Evolutionary conservation across 2,888 invertebrate genomes (phyloP).

Genomic region (Andrena chrysosceles): DNA sequence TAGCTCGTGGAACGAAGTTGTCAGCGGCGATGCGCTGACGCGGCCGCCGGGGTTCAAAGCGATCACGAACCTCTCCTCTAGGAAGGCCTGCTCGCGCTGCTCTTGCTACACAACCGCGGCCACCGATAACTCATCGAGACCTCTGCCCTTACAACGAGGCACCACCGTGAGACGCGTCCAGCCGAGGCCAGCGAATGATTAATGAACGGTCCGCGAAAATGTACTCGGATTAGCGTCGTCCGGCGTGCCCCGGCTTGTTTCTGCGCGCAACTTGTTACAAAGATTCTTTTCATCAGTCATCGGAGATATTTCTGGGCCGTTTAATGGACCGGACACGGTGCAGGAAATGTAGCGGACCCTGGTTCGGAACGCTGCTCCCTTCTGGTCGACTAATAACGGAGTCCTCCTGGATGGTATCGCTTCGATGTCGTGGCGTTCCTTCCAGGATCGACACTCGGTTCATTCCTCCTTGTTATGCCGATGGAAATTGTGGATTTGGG

Average conservation of each 20-base stretch:
- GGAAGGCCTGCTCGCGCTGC: conserved; percentile 33
- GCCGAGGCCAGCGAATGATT: conserved; percentile 57
- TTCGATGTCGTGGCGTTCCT: background rate
- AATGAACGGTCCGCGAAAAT: conserved; percentile 68
- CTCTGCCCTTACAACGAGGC: conserved; percentile 67
- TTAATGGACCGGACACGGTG: conserved; percentile 56
- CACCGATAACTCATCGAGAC: conserved; percentile 71
- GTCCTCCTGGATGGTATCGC: conserved; percentile 3
- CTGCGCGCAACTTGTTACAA: conserved; percentile 64
- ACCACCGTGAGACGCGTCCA: conserved; percentile 63
- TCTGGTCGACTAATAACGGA: conserved; percentile 32
- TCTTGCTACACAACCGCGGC: conserved; percentile 43
- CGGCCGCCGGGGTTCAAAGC: conserved; percentile 58
- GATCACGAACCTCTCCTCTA: conserved; percentile 50
- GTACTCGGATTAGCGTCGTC: conserved; percentile 67
- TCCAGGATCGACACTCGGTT: background rate
- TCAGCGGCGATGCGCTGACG: conserved; percentile 60
- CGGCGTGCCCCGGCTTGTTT: conserved; percentile 59
- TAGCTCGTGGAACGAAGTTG: conserved; percentile 63
- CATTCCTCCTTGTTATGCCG: background rate
- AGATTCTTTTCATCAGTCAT: conserved; percentile 66
- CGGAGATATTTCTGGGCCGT: conserved; percentile 63
- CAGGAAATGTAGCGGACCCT: conserved; percentile 31
- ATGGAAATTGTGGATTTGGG: background rate
- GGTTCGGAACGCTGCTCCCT: conserved; percentile 28